A percentile compares a stretch with the other conserved stretches of the same genome.
Evolutionary conservation across 2,888 invertebrate genomes (phyloP).

Genomic region (Eupithecia subumbrata): DNA sequence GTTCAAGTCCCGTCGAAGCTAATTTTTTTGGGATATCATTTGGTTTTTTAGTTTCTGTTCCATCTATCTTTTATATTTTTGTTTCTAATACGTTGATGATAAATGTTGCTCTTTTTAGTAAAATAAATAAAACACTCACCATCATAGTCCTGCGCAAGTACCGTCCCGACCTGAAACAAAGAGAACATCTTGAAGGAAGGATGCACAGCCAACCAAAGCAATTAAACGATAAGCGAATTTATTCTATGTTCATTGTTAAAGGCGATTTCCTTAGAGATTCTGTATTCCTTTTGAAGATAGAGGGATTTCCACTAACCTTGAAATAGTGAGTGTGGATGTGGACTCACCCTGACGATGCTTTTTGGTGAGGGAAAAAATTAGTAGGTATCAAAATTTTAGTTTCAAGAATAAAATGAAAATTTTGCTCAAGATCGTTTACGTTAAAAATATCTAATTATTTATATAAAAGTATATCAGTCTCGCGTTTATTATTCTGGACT

Average conservation of each 20-base stretch:
- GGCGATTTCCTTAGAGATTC: conserved; percentile 31
- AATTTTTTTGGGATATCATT: too few relatives aligned
- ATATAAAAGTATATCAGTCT: background rate
- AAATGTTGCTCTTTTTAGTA: too few relatives aligned
- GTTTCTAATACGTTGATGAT: too few relatives aligned
- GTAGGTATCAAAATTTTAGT: too few relatives aligned
- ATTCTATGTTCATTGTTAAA: conserved; percentile 57
- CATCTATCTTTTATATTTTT: background rate
- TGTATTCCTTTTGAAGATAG: background rate
- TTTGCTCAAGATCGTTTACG: background rate
- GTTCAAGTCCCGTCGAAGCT: too few relatives aligned
- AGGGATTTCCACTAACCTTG: background rate
- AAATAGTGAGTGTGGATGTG: background rate
- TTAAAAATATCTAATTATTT: background rate
- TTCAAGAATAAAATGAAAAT: background rate
- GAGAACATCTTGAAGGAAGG: conserved; percentile 67
- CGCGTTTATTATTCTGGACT: background rate
- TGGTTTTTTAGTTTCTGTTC: too few relatives aligned
- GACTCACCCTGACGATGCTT: background rate
- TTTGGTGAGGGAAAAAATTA: too few relatives aligned
- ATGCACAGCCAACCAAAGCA: conserved; percentile 53
- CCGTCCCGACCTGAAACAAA: conserved; percentile 78
- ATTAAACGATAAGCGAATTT: conserved; percentile 64
- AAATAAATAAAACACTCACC: conserved; percentile 61
- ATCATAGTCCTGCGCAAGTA: conserved; percentile 81